A percentile compares a stretch with the other conserved stretches of the same genome.
Evolutionary conservation across 2,113 vertebrate species (phyloP).

Genomic region (Tyto alba): DNA sequence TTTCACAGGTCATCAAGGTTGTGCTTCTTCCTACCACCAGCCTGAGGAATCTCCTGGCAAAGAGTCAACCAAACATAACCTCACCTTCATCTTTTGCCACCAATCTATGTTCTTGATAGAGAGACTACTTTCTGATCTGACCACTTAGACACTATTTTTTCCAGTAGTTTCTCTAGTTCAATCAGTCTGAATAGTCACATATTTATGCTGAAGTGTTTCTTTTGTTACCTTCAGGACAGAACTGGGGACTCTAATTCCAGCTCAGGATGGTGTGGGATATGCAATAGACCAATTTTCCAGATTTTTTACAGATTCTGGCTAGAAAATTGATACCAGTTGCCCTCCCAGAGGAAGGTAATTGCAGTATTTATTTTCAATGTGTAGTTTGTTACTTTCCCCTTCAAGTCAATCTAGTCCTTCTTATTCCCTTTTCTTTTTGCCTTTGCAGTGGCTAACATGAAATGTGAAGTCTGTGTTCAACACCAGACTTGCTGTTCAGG

Average conservation of each 20-base stretch:
- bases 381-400: background rate
- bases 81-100: background rate
- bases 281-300: background rate
- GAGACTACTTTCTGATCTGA: background rate
- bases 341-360: background rate
- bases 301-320: background rate
- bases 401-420: background rate
- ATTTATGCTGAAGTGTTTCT: background rate
- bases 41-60: background rate
- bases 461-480: background rate
- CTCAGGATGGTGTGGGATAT: background rate
- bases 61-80: background rate
- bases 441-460: background rate
- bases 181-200: background rate
- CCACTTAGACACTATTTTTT: background rate
- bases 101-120: background rate
- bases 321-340: background rate
- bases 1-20: background rate
- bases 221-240: background rate
- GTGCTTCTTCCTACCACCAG: background rate
- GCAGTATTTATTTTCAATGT: background rate
- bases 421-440: background rate
- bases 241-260: background rate
- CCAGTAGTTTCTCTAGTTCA: background rate
- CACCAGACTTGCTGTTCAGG: background rate